Percentiles rank a stretch among this genome's conserved stretches.
phyloP scores from a whole-genome alignment of 2,888 invertebrate species.

The Quadroppia sp. region DNA sequence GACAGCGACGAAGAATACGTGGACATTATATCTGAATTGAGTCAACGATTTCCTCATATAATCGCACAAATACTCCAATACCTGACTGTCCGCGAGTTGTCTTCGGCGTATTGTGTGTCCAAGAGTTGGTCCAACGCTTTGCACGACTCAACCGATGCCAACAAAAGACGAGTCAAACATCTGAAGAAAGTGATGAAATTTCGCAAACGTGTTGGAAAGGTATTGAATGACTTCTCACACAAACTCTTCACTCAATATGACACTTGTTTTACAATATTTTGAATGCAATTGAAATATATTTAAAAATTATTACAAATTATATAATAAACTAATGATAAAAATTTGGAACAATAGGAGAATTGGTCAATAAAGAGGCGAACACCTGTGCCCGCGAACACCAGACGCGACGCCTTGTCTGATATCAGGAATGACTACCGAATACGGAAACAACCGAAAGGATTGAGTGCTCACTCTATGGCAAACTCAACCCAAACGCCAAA shows the following conservation, averaged over 20 bases:
- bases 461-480: no score
- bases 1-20: background rate
- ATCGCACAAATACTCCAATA: constrained; percentile 10
- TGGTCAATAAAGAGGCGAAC: constrained; percentile 38
- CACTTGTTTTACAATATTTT: background rate
- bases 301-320: no score
- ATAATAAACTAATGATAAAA: constrained; percentile 30
- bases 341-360: constrained; percentile 26
- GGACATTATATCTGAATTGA: constrained; percentile 11
- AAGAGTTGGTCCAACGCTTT: background rate
- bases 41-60: background rate
- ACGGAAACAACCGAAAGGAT: no score
- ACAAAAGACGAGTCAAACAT: constrained; percentile 9
- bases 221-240: background rate
- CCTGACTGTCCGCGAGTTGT: constrained; percentile 20
- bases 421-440: background rate
- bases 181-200: constrained; percentile 27
- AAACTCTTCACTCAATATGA: background rate
- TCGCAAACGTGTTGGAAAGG: constrained; percentile 29
- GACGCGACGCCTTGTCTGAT: background rate
- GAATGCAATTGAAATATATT: background rate
- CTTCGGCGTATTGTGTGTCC: constrained; percentile 22
- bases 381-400: background rate
- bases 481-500: no score
- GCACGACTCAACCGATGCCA: background rate